Evolutionary conservation across 1,140 invertebrate species (phyloP), one percentile per base, ranked within the genome.

Genomic region (Euglossa dilemma): DNA sequence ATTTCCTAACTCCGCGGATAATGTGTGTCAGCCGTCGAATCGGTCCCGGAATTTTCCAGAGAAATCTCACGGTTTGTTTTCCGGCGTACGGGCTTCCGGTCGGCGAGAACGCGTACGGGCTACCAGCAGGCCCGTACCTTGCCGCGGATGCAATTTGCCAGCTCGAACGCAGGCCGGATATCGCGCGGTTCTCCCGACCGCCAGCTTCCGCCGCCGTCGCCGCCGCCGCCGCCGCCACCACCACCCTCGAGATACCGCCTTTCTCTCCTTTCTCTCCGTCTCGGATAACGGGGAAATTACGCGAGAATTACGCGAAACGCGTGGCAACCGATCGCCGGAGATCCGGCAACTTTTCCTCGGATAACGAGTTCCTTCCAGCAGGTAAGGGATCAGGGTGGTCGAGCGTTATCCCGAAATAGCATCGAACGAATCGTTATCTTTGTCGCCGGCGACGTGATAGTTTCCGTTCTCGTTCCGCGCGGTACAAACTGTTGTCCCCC

Each of bases 1-100:
- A 90, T 90, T 86, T 85, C 79, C 70, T 86, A 87, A 85, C 84
- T 88, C 82, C 28, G 36, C 28, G 88, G 79, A 76, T 90, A 89
- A 89, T 88, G 86, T 86, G 84, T 90, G 85, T 91, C 88, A 90
- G 69, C 81, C 78, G 83, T 91, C 90, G 86, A 85, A 83, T 11
- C 67, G 43, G 81, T 84, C 36, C 36, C 70, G 20, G 50, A 56
- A 61, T 87, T 76, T 77, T 57, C 28, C 70, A 23, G 54, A 28
- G 59, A 80, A 87, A 87, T 79, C 83, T 87, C 83, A 66, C 85
- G 56, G 74, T 82, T 84, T 61, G 64, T 84, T 80, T 76, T n/a
- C 64, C 52, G 52, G 5, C 47, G n/a, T 52, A 5, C 36, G 36
- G 36, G 36, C 36, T 36, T 36, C 36, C 36, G 36, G 36, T 36